Base-by-base conservation (phyloP, 2,888 invertebrate genomes). In the Tribolium freemani region DNA sequence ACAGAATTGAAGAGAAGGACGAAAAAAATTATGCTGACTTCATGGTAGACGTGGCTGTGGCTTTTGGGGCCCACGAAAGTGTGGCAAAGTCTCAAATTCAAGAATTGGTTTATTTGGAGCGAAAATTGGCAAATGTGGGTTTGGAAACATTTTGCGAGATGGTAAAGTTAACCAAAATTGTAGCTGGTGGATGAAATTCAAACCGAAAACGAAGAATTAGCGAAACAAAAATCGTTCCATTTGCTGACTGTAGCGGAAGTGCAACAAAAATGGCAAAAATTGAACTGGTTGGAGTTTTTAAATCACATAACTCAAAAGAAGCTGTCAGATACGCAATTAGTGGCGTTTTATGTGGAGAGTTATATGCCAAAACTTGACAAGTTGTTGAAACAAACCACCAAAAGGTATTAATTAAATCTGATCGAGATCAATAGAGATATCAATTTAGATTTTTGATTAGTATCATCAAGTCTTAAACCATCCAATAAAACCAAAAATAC, bases 11-110 rank as follows among this genome's bases (percentile, higher is more conserved):
- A 9, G 10, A 56, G 9, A 60, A 68, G 8, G 50, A 56, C 1
- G 75, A 54, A 63, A 63, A 75, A 16, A 74, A 66, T 2, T 79
- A 79, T 67, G 72, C 75, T 5, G 63, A 75, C 44, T 56, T 80
- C 13, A 76, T 80, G 54, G 66, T 67, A 9, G 75, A 78, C 26
- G 68, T 78, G 8, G 75, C 76, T n/a, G 74, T 74, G 26, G 44
- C 54, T 8, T 69, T 79, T 45, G 77, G 78, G 13, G 73, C 76
- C 4, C 71, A 72, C 16, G 74, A 71, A 11, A 57, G 67, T 10
- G 74, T 75, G 2, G 72, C 71, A n/a, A 75, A 68, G 48, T 21
- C 46, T 8, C 72, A 77, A 66, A 66, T 77, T 51, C 54, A 63
- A 5, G 58, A 68, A 63, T 70, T 75, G 5, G 56, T 74, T 38